These are phyloP conservation scores for Arrhamphus sclerolepis DNA, from an alignment of 2,797 vertebrate species.

Conservation along the genomic window DNA sequence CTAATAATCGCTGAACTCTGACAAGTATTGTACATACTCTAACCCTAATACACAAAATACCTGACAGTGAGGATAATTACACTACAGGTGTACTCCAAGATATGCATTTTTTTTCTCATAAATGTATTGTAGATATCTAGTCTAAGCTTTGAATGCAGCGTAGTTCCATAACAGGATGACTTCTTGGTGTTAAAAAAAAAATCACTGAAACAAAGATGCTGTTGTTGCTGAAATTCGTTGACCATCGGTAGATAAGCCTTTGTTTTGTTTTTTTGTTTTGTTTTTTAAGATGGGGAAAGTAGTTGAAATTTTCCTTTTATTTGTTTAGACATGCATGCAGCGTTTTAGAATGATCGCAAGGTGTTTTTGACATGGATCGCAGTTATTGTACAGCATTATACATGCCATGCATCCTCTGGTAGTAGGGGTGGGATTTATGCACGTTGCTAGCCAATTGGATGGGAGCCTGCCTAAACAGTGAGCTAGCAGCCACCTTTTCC, in stretches of 20 bases:
- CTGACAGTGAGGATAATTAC: not conserved
- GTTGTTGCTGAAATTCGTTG: conserved; percentile 8
- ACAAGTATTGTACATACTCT: not conserved
- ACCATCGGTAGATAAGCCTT: not conserved
- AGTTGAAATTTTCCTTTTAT: not conserved
- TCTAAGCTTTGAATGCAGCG: conserved; percentile 7
- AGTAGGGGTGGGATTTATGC: conserved; percentile 55
- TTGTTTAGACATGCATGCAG: not conserved
- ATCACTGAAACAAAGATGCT: conserved; percentile 48
- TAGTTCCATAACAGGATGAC: conserved; percentile 3
- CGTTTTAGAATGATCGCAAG: not conserved
- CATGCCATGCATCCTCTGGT: conserved; percentile 61
- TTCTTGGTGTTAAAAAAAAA: conserved; percentile 1
- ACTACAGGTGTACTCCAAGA: accelerated
- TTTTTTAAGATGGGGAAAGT: not conserved
- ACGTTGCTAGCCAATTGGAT: conserved; percentile 57
- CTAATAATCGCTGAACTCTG: conserved; percentile 19
- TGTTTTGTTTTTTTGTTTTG: not conserved
- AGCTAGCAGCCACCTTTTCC: conserved; percentile 51
- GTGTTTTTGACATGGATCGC: conserved; percentile 6
- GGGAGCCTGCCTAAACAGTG: conserved; percentile 34
- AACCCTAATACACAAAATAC: not conserved
- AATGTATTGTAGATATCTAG: not conserved
- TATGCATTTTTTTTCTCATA: not conserved
- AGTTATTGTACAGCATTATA: conserved; percentile 66